A percentile compares a stretch with the other conserved stretches of the same genome.
Conservation (phyloP, 2,113 vertebrate genomes). For the Pelecanoides urinatrix region DNA sequence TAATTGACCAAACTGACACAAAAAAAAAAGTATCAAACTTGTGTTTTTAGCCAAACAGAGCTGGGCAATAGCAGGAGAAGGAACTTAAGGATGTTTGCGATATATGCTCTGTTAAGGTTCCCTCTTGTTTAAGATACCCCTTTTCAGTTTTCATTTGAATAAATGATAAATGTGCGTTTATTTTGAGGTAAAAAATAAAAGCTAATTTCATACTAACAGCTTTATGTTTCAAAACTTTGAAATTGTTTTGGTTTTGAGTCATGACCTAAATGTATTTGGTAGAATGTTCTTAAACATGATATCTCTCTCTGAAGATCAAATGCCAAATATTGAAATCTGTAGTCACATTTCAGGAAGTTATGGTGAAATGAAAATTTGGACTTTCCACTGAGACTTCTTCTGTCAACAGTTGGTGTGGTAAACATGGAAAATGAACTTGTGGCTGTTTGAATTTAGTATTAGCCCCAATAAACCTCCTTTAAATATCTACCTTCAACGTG, state of each 20-base stretch:
- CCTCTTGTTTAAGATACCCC: conserved; percentile 7
- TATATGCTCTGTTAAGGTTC: conserved; percentile 17
- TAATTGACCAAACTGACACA: conserved; percentile 19
- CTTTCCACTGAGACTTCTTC: conserved; percentile 14
- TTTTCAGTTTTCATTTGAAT: conserved; percentile 64
- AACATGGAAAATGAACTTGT: conserved; percentile 40
- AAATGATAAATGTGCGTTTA: conserved; percentile 73
- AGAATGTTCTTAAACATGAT: neutral
- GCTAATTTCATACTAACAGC: conserved; percentile 77
- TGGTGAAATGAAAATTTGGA: conserved; percentile 8
- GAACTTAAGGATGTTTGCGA: neutral
- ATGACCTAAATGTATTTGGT: neutral
- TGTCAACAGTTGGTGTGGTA: conserved; percentile 20
- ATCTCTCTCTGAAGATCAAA: neutral
- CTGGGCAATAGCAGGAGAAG: neutral
- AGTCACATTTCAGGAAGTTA: neutral
- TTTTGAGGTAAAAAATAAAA: conserved; percentile 82
- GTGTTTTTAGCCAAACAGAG: conserved; percentile 19
- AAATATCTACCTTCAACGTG: conserved; percentile 11
- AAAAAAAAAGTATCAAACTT: neutral
- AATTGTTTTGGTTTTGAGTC: conserved; percentile 9
- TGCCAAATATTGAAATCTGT: conserved; percentile 2
- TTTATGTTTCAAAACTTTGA: conserved; percentile 52
- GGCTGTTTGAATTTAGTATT: conserved; percentile 53
- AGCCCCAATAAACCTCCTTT: conserved; percentile 53